phyloP scores from a whole-genome alignment of 2,797 vertebrate genomes.

The Limosa lapponica region DNA sequence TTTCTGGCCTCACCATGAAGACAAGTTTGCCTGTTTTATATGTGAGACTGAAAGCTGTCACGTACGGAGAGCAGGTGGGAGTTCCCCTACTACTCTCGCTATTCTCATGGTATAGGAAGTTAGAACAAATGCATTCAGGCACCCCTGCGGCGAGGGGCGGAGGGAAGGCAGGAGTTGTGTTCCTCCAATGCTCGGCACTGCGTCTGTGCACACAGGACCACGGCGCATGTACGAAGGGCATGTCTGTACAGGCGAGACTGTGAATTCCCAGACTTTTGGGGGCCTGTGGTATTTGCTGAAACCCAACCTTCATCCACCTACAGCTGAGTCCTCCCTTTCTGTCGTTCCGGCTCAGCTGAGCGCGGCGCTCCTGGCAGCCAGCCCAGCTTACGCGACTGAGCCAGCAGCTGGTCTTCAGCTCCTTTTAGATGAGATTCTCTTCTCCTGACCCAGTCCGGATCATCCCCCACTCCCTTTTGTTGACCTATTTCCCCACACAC shows the following conservation, averaged over 20 bases:
- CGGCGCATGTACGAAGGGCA: background rate
- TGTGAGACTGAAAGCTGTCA: background rate
- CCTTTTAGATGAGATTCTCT: constrained; percentile 53
- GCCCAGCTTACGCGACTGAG: background rate
- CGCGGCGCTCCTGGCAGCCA: background rate
- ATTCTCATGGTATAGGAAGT: background rate
- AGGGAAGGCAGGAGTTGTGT: background rate
- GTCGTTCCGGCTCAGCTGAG: constrained; percentile 37
- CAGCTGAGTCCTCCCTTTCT: constrained; percentile 46
- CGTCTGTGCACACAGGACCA: background rate
- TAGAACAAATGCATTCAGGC: background rate
- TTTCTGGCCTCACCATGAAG: background rate
- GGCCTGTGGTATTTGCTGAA: constrained; percentile 71
- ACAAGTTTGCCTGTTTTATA: background rate
- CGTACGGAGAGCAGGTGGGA: background rate
- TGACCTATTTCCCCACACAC: background rate
- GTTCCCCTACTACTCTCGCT: background rate
- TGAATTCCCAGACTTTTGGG: constrained; percentile 68
- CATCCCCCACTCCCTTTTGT: background rate
- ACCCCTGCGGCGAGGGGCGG: background rate
- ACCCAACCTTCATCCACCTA: constrained; percentile 64
- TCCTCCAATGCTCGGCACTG: background rate
- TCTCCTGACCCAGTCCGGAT: background rate
- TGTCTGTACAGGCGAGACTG: constrained; percentile 3
- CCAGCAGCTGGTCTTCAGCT: constrained; percentile 47